Percentiles rank a stretch among this genome's conserved stretches.
phyloP scores from a whole-genome alignment of 1,140 invertebrate species.

The Heliconius hermathena region DNA sequence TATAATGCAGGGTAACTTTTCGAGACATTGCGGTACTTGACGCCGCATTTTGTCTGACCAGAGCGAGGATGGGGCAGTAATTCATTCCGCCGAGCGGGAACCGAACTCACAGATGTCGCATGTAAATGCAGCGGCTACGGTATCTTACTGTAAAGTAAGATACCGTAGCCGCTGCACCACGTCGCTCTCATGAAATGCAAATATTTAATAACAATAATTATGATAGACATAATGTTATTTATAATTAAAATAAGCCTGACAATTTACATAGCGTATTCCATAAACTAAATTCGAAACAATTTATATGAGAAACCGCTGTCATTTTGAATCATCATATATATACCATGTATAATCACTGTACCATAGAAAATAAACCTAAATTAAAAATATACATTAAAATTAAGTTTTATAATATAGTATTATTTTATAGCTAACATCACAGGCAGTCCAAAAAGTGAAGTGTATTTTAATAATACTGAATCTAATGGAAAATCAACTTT shows the following conservation, averaged over 20 bases:
- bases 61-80: too few species aligned
- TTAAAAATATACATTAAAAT: conserved; percentile 12
- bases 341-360: not conserved
- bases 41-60: too few species aligned
- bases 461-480: conserved; percentile 34
- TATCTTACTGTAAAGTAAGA: too few species aligned
- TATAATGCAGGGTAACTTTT: too few species aligned
- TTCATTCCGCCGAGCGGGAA: too few species aligned
- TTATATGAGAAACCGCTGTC: not conserved
- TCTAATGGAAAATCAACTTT: conserved; percentile 6
- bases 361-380: not conserved
- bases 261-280: not conserved
- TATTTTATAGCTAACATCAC: conserved; percentile 39
- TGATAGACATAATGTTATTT: not conserved
- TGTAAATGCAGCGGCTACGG: too few species aligned
- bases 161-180: too few species aligned
- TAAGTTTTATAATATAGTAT: conserved; percentile 21
- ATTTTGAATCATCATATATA: not conserved
- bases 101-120: too few species aligned
- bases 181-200: too few species aligned
- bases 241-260: not conserved
- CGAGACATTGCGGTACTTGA: too few species aligned
- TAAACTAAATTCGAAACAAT: not conserved
- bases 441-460: conserved; percentile 33
- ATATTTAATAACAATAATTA: not conserved